These are phyloP conservation scores for Conopomorpha cramerella DNA, from an alignment of 1,140 invertebrate genomes.

Conservation along the genomic window DNA sequence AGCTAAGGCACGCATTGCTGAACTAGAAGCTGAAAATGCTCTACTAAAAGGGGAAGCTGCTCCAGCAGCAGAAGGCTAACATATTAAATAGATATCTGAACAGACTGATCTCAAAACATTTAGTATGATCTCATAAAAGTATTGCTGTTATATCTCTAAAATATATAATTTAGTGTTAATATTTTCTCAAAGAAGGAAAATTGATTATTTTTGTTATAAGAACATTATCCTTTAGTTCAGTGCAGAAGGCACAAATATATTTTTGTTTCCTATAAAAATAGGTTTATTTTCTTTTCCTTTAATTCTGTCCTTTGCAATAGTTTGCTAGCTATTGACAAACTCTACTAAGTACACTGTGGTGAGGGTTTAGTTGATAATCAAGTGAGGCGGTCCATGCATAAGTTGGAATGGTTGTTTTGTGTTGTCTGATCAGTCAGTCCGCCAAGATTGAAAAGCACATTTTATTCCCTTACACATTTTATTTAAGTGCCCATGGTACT, in stretches of 20 bases:
- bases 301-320: no score
- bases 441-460: no score
- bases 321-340: no score
- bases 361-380: no score
- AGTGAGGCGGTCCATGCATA: no score
- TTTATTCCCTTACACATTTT: no score
- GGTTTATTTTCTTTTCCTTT: constrained; percentile 1
- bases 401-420: no score
- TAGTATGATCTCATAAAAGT: constrained; percentile 32
- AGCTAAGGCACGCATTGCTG: constrained; percentile 59
- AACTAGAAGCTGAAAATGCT: constrained; percentile 64
- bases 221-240: constrained; percentile 16
- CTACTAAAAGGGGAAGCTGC: constrained; percentile 51
- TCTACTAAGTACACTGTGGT: no score
- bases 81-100: constrained; percentile 9
- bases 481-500: no score
- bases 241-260: constrained; percentile 26
- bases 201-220: constrained; percentile 35
- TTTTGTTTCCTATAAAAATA: constrained; percentile 12
- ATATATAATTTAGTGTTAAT: constrained; percentile 27
- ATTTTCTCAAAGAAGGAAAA: no score
- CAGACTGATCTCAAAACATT: constrained; percentile 20
- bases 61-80: constrained; percentile 33
- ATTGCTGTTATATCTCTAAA: constrained; percentile 28
- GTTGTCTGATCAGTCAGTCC: no score